phyloP scores from a whole-genome alignment of 1,140 invertebrate genomes.

The Camponotus vicinus region DNA sequence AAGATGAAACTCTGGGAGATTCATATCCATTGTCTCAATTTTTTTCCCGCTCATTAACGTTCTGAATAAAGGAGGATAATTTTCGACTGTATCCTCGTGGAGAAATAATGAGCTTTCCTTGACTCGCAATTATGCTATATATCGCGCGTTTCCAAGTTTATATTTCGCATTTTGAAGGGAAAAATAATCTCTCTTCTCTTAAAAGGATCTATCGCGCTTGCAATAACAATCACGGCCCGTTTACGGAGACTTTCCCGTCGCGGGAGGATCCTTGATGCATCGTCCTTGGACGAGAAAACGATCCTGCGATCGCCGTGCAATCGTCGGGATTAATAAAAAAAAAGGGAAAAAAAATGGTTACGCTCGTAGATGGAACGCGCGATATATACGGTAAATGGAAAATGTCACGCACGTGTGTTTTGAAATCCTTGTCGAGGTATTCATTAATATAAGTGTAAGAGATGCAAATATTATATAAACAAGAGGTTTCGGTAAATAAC shows the following conservation, averaged over 20 bases:
- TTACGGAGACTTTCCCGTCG: constrained; percentile 60
- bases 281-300: constrained; percentile 68
- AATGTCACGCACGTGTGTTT: background rate
- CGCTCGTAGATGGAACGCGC: background rate
- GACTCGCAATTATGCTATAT: background rate
- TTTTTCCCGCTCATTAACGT: constrained; percentile 5
- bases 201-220: constrained; percentile 39
- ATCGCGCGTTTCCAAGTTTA: constrained; percentile 1
- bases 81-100: background rate
- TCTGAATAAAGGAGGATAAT: constrained; percentile 16
- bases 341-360: constrained; percentile 8
- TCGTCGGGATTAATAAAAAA: constrained; percentile 30
- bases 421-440: background rate
- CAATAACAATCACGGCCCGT: constrained; percentile 13
- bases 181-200: constrained; percentile 38
- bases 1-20: background rate
- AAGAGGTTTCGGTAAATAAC: no score
- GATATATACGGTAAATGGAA: constrained; percentile 2
- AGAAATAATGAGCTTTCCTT: constrained; percentile 21
- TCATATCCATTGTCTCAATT: background rate
- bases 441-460: background rate
- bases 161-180: constrained; percentile 23
- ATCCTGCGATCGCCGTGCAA: constrained; percentile 52
- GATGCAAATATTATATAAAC: no score
- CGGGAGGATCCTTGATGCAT: constrained; percentile 58